Base-by-base conservation (phyloP, 2,797 vertebrate species). In the Rhadinocentrus ornatus region DNA sequence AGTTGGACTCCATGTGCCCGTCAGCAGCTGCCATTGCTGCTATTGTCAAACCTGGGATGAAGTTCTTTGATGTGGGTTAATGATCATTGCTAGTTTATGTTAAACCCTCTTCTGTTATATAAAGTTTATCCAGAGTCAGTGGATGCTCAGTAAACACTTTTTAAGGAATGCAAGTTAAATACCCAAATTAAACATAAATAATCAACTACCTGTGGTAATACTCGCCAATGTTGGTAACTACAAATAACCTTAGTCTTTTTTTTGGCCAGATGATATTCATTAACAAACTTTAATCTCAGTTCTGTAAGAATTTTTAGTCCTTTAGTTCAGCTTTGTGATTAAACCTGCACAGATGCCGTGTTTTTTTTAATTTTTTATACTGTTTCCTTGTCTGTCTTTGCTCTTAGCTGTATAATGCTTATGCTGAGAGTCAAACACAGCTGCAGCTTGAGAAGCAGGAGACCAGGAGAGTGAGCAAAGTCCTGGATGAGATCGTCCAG, bases 21-120 rank as follows among this genome's bases (percentile, higher is more conserved):
- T 97, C 97, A 74, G 98, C 98, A 62, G 96, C 97, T 32, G 96
- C 96, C 5, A 97, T 99, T 20, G 96, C 97, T 39, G 97, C 97
- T 44, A 96, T 99, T 16, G 96, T 99, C 52, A 97, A 97, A 74
- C 98, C 98, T 54, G 97, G 96, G 72, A 99, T 99, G 98, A 99
- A 98, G 80, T 93, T 99, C 83, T 99, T 97, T 57, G 97, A 99
- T 92, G 97, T 98, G 83, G 89, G 91, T 82, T 62, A 37, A 53
- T n/a, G 57, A n/a, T n/a, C n/a, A n/a, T 20, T 41, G 46, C n/a
- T n/a, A n/a, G n/a, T n/a, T n/a, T n/a, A n/a, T n/a, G 4, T 68
- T 39, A 7, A 59, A 22, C n/a, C 20, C 4, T 7, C 5, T 4
- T 58, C 29, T 12, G 18, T 37, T 34, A 4, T 20, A 5, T 18